Evolutionary conservation across 2,888 invertebrate genomes (phyloP).

Genomic region (Bombylius discolor): DNA sequence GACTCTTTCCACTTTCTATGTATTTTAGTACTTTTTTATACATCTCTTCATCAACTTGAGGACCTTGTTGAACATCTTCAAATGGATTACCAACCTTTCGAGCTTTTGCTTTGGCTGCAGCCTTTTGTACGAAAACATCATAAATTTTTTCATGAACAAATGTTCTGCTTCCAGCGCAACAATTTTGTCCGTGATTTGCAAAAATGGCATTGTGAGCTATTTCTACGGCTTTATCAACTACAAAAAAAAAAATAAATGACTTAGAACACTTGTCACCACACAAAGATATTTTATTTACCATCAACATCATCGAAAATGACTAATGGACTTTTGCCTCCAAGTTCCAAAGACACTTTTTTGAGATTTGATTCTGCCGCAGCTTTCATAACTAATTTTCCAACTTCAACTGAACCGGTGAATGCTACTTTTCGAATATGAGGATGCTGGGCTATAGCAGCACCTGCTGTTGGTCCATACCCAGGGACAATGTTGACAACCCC

Average conservation of each 20-base stretch:
- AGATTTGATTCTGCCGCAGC: slow-evolving; percentile 64
- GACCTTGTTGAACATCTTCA: slow-evolving; percentile 58
- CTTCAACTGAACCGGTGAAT: slow-evolving; percentile 62
- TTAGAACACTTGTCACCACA: no score
- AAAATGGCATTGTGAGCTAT: slow-evolving; percentile 56
- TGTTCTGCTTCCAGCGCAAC: slow-evolving; percentile 78
- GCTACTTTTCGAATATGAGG: slow-evolving; percentile 61
- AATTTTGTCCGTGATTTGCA: slow-evolving; percentile 65
- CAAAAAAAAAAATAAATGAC: slow-evolving; percentile 10
- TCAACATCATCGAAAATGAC: slow-evolving; percentile 72
- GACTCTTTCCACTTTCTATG: slow-evolving; percentile 61
- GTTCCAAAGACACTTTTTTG: slow-evolving; percentile 69
- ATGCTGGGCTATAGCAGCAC: slow-evolving; percentile 56
- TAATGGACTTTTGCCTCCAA: slow-evolving; percentile 82
- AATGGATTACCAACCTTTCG: slow-evolving; percentile 75
- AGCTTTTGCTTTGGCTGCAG: slow-evolving; percentile 52
- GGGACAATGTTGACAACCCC: slow-evolving; percentile 65
- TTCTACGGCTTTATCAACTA: slow-evolving; percentile 47
- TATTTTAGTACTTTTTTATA: slow-evolving; percentile 60
- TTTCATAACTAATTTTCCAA: slow-evolving; percentile 35
- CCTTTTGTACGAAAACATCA: slow-evolving; percentile 67
- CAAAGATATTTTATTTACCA: slow-evolving; percentile 39
- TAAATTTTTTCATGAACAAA: slow-evolving; percentile 81
- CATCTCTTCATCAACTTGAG: slow-evolving; percentile 68
- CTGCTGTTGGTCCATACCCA: slow-evolving; percentile 63